These are phyloP conservation scores for Sardina pilchardus DNA, from an alignment of 2,113 vertebrate species.

Conservation along the genomic window DNA sequence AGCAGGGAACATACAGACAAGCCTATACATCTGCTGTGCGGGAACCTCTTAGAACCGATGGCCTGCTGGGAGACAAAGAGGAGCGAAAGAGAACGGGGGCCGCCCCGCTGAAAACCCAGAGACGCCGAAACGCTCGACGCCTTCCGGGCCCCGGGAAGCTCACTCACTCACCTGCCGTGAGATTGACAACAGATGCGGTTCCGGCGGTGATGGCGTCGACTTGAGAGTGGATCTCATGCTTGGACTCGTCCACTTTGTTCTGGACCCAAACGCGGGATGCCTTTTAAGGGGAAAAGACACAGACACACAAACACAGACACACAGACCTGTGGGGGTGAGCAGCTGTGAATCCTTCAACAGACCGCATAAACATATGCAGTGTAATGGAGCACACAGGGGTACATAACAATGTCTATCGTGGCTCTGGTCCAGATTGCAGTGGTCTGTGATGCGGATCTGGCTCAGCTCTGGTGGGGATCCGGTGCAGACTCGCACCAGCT, in stretches of 20 bases:
- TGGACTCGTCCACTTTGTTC: slow-evolving; percentile 99
- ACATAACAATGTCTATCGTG: neutral
- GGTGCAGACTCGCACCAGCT: neutral
- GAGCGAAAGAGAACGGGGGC: neutral
- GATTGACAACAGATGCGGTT: slow-evolving; percentile 97
- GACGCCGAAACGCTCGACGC: neutral
- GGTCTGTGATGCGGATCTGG: neutral
- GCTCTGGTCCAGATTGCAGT: neutral
- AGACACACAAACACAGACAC: neutral
- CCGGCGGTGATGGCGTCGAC: slow-evolving; percentile 98
- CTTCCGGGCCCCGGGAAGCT: neutral
- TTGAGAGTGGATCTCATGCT: slow-evolving; percentile 99
- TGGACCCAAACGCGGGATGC: slow-evolving; percentile 98
- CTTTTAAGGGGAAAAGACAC: slow-evolving; percentile 65
- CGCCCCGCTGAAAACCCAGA: slow-evolving; percentile 19
- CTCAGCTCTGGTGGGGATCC: neutral
- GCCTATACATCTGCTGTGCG: slow-evolving; percentile 5
- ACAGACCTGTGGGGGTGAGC: neutral
- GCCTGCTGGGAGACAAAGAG: slow-evolving; percentile 6
- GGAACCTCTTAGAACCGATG: neutral
- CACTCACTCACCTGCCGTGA: slow-evolving; percentile 87
- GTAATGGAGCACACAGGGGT: neutral
- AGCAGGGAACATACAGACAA: slow-evolving; percentile 4
- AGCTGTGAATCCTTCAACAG: neutral
- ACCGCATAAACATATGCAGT: neutral